Evolutionary conservation across 2,113 vertebrate genomes (phyloP), one percentile per base, ranked within the genome.

Genomic region (Pterocles gutturalis): DNA sequence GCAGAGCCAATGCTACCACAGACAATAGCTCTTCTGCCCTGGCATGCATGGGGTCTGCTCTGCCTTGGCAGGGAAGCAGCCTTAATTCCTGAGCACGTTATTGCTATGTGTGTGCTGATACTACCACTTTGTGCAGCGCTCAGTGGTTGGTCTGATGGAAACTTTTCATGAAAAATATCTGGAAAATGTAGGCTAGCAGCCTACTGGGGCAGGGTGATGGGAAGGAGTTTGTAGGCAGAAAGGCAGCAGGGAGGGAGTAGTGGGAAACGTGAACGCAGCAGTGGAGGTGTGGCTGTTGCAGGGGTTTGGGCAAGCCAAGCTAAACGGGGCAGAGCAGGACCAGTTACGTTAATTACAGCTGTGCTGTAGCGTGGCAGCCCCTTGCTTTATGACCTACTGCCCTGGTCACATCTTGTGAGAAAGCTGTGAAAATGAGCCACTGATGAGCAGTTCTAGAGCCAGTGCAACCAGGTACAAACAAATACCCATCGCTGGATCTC

Each of bases 21-120:
- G 77, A 49, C 66, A 79, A 3, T 12, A 33, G 29, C 15, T 73
- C 45, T 38, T 58, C 33, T 72, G n/a, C 48, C 28, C 54, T 7
- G 38, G 54, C 5, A 1, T 11, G 48, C 1, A 0, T 36, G 73
- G 66, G 16, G 41, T 24, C 51, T 65, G 41, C 79, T 84, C 75
- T 78, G 71, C 49, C 60, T 67, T 34, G 48, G 46, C 84, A 82
- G 65, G 55, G 80, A 64, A 58, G 17, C 20, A 7, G 57, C 73
- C 18, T 34, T 31, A 45, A 54, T 49, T 75, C 87, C 41, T 33
- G 29, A 41, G 18, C 10, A 0, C 2, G 0, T 46, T 66, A 36
- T 1, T 58, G 77, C 38, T 36, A 4, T 4, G 0, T 53, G 36
- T 29, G 61, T 2, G 1, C 1, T 5, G n/a, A 18, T 82, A 41